phyloP scores from a whole-genome alignment of 2,888 invertebrate genomes.

The Clunio marinus region DNA sequence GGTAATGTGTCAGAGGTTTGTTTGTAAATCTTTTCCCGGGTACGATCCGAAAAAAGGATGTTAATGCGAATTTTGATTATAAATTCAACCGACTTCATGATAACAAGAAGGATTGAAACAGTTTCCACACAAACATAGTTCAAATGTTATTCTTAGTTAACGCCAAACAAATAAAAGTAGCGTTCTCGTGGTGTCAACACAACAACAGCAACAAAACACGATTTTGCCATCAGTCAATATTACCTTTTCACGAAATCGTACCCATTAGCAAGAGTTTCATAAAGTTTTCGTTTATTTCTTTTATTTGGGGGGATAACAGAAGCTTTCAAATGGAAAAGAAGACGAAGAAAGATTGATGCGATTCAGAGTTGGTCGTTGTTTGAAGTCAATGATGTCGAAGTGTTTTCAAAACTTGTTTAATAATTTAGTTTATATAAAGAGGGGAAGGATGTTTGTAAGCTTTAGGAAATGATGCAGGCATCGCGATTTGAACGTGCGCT shows the following conservation, averaged over 20 bases:
- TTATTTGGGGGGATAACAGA: too few relatives aligned
- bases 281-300: too few relatives aligned
- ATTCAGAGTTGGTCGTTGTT: neutral
- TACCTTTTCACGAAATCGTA: slow-evolving; percentile 37
- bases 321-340: neutral
- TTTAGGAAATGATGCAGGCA: slow-evolving; percentile 27
- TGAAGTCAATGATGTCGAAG: neutral
- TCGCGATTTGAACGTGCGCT: slow-evolving; percentile 24
- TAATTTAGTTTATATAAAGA: neutral
- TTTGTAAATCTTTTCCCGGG: slow-evolving; percentile 44
- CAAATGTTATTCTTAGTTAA: too few relatives aligned
- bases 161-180: neutral
- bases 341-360: neutral
- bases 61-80: too few relatives aligned
- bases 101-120: too few relatives aligned
- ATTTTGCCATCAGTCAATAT: slow-evolving; percentile 20
- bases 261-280: too few relatives aligned
- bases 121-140: too few relatives aligned
- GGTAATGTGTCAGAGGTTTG: slow-evolving; percentile 39
- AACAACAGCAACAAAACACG: slow-evolving; percentile 23
- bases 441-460: neutral
- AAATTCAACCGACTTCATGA: too few relatives aligned
- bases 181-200: neutral
- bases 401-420: neutral
- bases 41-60: slow-evolving; percentile 52